A percentile compares a stretch with the other conserved stretches of the same genome.
Conservation (phyloP, 2,888 invertebrate genomes). For the Drosophila maculinotata region DNA sequence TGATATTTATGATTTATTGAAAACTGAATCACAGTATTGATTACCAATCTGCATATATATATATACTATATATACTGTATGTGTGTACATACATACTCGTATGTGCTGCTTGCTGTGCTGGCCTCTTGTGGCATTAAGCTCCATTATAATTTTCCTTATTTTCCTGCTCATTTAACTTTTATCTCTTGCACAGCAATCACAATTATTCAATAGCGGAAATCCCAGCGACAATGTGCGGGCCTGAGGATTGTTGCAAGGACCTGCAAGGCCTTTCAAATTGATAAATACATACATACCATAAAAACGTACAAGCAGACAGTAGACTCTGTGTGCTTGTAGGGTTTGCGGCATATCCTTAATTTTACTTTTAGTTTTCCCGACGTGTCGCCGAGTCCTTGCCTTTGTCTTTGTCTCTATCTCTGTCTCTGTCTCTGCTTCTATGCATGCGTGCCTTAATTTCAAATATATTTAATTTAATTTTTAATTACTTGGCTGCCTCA, state of each 20-base stretch:
- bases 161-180: constrained; percentile 83
- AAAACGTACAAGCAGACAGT: too few species aligned
- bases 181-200: constrained; percentile 77
- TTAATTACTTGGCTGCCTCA: constrained; percentile 58
- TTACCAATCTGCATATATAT: background rate
- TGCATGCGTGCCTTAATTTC: constrained; percentile 62
- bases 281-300: constrained; percentile 28
- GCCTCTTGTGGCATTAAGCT: constrained; percentile 40
- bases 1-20: background rate
- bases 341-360: constrained; percentile 8
- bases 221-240: constrained; percentile 51
- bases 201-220: constrained; percentile 82
- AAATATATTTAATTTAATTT: constrained; percentile 62
- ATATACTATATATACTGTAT: background rate
- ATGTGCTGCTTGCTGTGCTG: constrained; percentile 5
- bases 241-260: constrained; percentile 29
- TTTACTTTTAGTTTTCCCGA: constrained; percentile 12
- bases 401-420: constrained; percentile 37
- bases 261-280: constrained; percentile 40
- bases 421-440: too few species aligned
- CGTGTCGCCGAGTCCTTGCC: background rate
- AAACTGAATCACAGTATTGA: background rate
- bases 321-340: background rate
- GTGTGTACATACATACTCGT: constrained; percentile 2
- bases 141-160: constrained; percentile 73